Conservation (phyloP, 2,797 vertebrate species). For the Mormyrus hasselquistii region DNA sequence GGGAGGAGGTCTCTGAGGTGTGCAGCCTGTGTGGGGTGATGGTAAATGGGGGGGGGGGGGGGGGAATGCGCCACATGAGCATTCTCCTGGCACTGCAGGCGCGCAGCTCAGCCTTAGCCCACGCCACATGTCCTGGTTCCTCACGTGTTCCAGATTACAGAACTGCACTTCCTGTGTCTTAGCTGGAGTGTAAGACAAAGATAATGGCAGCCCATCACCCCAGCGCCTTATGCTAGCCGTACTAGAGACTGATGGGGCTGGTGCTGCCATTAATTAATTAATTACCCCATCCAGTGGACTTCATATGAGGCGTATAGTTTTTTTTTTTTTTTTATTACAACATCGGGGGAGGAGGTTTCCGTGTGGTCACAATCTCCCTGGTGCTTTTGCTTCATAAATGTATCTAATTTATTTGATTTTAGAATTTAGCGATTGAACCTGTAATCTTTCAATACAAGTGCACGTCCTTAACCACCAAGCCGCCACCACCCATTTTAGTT, state of each 20-base stretch:
- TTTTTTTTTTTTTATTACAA: not conserved
- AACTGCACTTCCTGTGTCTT: not conserved
- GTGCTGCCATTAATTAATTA: not conserved
- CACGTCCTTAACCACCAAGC: no score
- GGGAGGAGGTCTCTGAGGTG: not conserved
- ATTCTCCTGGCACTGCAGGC: not conserved
- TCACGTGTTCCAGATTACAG: not conserved
- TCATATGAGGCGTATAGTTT: not conserved
- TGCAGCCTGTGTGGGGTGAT: not conserved
- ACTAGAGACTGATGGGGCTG: not conserved
- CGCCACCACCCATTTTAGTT: not conserved
- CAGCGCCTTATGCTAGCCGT: not conserved
- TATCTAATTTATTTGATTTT: not conserved
- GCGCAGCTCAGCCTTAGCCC: not conserved
- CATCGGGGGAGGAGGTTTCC: not conserved
- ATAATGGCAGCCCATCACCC: not conserved
- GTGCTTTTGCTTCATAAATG: not conserved
- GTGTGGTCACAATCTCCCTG: not conserved
- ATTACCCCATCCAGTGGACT: not conserved
- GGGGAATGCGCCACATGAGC: not conserved
- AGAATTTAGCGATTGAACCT: no score
- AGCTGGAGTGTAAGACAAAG: not conserved
- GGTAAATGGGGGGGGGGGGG: not conserved
- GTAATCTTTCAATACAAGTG: no score
- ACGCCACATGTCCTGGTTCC: not conserved